These are phyloP conservation scores for Upupa epops DNA, from an alignment of 2,113 vertebrate genomes.

Conservation along the genomic window DNA sequence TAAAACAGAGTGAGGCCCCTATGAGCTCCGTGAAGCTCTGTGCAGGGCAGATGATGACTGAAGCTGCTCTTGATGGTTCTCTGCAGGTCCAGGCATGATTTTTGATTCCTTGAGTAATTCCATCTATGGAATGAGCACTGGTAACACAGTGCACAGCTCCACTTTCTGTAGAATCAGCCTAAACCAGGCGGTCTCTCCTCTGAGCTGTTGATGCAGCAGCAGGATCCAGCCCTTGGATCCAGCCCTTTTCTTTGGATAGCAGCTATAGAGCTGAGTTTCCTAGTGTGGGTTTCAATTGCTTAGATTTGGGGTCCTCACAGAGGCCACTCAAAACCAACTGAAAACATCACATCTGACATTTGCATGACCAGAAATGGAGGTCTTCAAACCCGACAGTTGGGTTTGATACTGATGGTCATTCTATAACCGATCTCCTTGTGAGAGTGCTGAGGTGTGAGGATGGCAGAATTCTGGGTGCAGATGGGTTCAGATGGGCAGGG, in stretches of 20 bases:
- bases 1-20: neutral
- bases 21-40: neutral
- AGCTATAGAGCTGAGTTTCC: neutral
- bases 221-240: neutral
- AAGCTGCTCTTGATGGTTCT: neutral
- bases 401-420: neutral
- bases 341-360: neutral
- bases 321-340: neutral
- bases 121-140: neutral
- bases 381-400: rapidly evolving
- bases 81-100: neutral
- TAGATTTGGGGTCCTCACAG: neutral
- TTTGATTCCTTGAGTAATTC: neutral
- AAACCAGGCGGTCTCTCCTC: neutral
- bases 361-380: neutral
- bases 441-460: neutral
- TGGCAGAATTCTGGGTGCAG: neutral
- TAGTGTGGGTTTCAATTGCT: neutral
- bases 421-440: neutral
- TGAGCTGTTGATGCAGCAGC: neutral
- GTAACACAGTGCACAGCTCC: neutral
- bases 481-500: rapidly evolving
- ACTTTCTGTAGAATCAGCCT: neutral
- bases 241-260: neutral
- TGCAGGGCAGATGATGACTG: neutral